phyloP scores from a whole-genome alignment of 2,797 vertebrate genomes.

The Pseudochirops cupreus region DNA sequence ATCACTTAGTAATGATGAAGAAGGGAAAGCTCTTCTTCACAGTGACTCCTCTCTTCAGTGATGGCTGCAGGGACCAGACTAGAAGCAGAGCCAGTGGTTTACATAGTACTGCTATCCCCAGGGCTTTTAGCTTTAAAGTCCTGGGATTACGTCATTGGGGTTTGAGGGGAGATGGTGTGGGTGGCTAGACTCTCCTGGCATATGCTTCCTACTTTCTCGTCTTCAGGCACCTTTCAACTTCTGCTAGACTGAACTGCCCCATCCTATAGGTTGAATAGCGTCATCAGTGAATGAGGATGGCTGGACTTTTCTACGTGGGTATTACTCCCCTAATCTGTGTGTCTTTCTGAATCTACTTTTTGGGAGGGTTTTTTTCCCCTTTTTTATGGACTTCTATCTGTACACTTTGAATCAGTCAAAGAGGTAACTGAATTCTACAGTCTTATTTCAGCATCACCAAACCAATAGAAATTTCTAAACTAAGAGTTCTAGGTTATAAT shows the following conservation, averaged over 20 bases:
- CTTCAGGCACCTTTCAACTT: not conserved
- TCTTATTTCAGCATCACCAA: not conserved
- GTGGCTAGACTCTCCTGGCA: not conserved
- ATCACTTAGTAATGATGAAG: not conserved
- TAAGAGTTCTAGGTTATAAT: not conserved
- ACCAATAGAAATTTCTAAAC: not conserved
- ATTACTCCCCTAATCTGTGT: not conserved
- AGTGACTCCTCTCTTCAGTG: not conserved
- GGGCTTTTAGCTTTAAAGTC: not conserved
- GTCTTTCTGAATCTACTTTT: too few relatives aligned
- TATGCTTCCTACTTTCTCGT: not conserved
- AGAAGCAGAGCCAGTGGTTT: not conserved
- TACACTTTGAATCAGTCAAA: not conserved
- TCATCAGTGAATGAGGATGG: not conserved
- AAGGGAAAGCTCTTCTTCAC: not conserved
- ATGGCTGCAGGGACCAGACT: not conserved
- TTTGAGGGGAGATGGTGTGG: not conserved
- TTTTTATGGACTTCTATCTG: not conserved
- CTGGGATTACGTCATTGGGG: not conserved
- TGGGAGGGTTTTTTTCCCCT: not conserved
- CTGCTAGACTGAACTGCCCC: not conserved
- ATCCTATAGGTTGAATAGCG: not conserved
- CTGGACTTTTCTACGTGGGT: not conserved
- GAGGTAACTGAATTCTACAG: not conserved
- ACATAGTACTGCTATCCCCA: not conserved